Evolutionary conservation across 2,888 invertebrate species (phyloP), one percentile per base, ranked within the genome.

Genomic region (Argyresthia albistria): DNA sequence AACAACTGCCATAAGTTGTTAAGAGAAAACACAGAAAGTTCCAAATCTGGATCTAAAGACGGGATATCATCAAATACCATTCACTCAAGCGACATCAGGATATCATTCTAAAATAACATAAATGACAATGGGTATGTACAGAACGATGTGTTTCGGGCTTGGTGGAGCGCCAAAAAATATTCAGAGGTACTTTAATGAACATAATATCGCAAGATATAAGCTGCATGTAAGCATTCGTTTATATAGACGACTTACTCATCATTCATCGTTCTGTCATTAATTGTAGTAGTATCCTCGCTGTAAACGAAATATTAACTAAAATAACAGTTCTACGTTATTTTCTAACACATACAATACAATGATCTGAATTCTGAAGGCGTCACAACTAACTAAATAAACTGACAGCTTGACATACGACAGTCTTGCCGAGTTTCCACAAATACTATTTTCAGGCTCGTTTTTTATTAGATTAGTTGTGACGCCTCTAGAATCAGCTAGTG

Each of bases 251-350:
- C 86, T 84, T 86, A 86, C 84, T 78, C 70, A 25, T 25, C 25
- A 70, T 73, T 63, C 84, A 84, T 84, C 84, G 86, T 84, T 86
- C 86, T 86, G 83, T 83, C 82, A 79, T 82, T 80, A 57, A 63
- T 66, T 58, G 73, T 60, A 49, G 72, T 64, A 56, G 64, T 66
- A 57, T 12, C 35, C 48, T 63, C 61, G 79, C 86, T 84, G 84
- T 61, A 77, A 82, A 73, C 66, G 72, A 74, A 81, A 73, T 67
- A 65, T 63, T 66, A 25, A 62, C 54, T 67, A 72, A 55, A 65
- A 62, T 60, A 62, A 42, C 42, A 48, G 48, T 35, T 16, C 36
- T 48, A 35, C 11, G 12, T 35, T 48, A 35, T 11, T 48, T 48
- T 48, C 42, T 42, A 42, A 12, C 12, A 35, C 25, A 25, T 25